Evolutionary conservation across 1,140 invertebrate genomes (phyloP).

Genomic region (Nixonia krombeini): DNA sequence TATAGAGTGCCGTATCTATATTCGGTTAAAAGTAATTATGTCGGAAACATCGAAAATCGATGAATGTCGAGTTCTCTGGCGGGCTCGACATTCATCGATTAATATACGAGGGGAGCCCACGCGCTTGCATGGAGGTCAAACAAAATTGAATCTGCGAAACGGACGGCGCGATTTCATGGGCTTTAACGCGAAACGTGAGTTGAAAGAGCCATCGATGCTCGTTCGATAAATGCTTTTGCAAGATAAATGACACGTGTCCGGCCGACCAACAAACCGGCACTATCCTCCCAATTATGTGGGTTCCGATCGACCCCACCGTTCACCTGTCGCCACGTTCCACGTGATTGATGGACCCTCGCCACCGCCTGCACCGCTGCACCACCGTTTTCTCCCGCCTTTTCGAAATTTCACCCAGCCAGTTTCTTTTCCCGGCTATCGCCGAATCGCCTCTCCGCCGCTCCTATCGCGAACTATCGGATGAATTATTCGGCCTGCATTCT

Average conservation of each 20-base stretch:
- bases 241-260: constrained; percentile 60
- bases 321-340: constrained; percentile 58
- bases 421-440: too few species aligned
- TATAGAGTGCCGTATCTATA: too few species aligned
- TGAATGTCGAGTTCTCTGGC: too few species aligned
- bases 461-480: too few species aligned
- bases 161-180: constrained; percentile 55
- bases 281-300: constrained; percentile 62
- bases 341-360: constrained; percentile 58
- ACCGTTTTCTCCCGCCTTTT: too few species aligned
- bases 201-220: constrained; percentile 47
- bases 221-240: constrained; percentile 53
- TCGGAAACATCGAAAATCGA: too few species aligned
- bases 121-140: constrained; percentile 14
- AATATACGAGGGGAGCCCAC: too few species aligned
- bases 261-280: constrained; percentile 58
- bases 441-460: too few species aligned
- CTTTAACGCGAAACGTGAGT: constrained; percentile 54
- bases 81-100: too few species aligned
- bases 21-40: too few species aligned
- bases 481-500: too few species aligned
- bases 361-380: neutral
- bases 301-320: constrained; percentile 57
- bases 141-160: constrained; percentile 51
- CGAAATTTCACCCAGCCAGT: too few species aligned